Evolutionary conservation across 1,140 invertebrate species (phyloP), one percentile per base, ranked within the genome.

Genomic region (Panagrolaimus sp.): DNA sequence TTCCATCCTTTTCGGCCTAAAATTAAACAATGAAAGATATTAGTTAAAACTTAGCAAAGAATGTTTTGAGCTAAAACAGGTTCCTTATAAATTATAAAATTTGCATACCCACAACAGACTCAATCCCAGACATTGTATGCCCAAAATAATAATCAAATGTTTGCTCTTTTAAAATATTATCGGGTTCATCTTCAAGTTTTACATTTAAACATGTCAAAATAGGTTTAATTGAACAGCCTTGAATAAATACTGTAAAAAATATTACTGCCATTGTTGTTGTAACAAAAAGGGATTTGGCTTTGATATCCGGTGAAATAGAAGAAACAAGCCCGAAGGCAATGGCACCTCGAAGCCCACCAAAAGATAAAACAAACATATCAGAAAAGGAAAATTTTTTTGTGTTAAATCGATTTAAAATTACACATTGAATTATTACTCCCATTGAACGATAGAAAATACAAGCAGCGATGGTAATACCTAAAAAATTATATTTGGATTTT

Each of bases 401-500:
- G 84, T 87, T 32, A 81, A 73, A 73, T 12, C 74, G 67, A 67
- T 82, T 82, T 48, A 82, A 69, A 28, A 82, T 38, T 21, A 71
- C 72, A 65, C 80, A 83, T 66, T 82, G 79, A 43, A 83, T 62
- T 8, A 81, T 52, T 1, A 81, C 78, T 76, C 75, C 79, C 79
- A 97, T 87, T 73, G 90, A 89, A 83, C 96, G 88, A 86, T 91
- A 98, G 46, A 97, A 83, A 58, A 94, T 90, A 86, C 95, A 98
- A 86, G 96, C 94, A 48, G 93, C 79, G 71, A 99, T 91, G 8
- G 94, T 96, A 77, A 94, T 88, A 38, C 94, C 75, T 55, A 97
- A 90, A 85, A 99, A 98, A 88, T 89, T 90, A 2, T 91, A 91
- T 85, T 98, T 96, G 92, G 93, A 98, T 21, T 76, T 43, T 14